Base-by-base conservation (phyloP, 23 tunicate genomes). In the Corella eumyota region DNA sequence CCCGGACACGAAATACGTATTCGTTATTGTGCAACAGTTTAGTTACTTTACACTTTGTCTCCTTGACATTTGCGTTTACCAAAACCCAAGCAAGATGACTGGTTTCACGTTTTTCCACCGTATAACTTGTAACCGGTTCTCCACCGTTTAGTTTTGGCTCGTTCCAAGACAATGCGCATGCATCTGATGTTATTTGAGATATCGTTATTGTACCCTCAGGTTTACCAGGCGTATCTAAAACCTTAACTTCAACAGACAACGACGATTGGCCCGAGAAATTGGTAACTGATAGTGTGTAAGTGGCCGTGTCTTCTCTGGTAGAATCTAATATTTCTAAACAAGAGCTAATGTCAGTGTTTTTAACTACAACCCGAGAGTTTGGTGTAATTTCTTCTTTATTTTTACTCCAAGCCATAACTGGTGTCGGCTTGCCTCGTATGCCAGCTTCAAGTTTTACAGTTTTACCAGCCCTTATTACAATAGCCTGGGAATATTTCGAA, bases 61-160 rank as follows among this genome's bases (percentile, higher is more conserved):
- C 80, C 46, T 75, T 80, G 4, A 91, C 74, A 40, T 30, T 34
- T 2, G 98, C 44, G 50, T 74, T 68, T 25, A 91, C 79, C n/a
- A 91, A 70, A 13, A 75, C 74, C 98, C 98, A 91, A 2, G 85
- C 75, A 11, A 91, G 60, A 35, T 81, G 92, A 25, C 80, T 81
- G 3, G 98, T 75, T 59, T 91, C 98, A n/a, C 98, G 79, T 64
- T 91, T 91, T 38, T 91, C 92, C 37, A 91, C 85, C 44, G 70
- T 67, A 71, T 91, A 91, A 50, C 65, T 74, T 1, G 92, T 81
- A 22, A 91, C 64, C 24, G 76, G 61, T 5, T 75, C 74, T 6
- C 90, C 90, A 15, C 98, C 98, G 60, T 91, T 92, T 4, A 45
- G 57, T 37, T 60, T 30, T 20, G 98, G 92, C 26, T 83, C 62